phyloP scores from a whole-genome alignment of 2,113 vertebrate species.

The Phrynosoma blainvillii region DNA sequence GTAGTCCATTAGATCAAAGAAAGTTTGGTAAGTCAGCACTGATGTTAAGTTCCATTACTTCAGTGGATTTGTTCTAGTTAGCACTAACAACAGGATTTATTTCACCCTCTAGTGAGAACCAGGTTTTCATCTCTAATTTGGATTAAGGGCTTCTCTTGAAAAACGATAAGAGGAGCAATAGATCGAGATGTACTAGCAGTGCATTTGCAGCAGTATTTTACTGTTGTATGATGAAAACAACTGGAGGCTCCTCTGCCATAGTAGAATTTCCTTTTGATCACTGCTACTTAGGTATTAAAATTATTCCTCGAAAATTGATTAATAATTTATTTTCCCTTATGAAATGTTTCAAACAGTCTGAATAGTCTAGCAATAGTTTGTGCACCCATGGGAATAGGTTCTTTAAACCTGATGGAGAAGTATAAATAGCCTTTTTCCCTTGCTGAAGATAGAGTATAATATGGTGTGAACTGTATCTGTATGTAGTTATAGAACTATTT shows the following conservation, averaged over 20 bases:
- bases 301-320: neutral
- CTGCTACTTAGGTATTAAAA: neutral
- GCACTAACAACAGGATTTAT: too few species aligned
- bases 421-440: too few species aligned
- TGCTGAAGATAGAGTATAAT: neutral
- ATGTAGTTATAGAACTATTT: neutral
- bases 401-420: neutral
- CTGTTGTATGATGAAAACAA: too few species aligned
- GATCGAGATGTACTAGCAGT: neutral
- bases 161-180: neutral
- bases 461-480: neutral
- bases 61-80: too few species aligned
- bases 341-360: neutral
- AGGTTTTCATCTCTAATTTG: too few species aligned
- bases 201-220: too few species aligned
- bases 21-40: too few species aligned
- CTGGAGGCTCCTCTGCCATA: neutral
- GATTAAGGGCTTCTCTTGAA: neutral
- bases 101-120: too few species aligned
- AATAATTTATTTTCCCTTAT: neutral
- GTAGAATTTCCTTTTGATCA: neutral
- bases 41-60: too few species aligned
- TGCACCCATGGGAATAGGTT: too few species aligned
- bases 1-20: too few species aligned
- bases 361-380: too few species aligned